These are phyloP conservation scores for Elephantulus edwardii DNA, from an alignment of 2,113 vertebrate genomes.

Conservation along the genomic window DNA sequence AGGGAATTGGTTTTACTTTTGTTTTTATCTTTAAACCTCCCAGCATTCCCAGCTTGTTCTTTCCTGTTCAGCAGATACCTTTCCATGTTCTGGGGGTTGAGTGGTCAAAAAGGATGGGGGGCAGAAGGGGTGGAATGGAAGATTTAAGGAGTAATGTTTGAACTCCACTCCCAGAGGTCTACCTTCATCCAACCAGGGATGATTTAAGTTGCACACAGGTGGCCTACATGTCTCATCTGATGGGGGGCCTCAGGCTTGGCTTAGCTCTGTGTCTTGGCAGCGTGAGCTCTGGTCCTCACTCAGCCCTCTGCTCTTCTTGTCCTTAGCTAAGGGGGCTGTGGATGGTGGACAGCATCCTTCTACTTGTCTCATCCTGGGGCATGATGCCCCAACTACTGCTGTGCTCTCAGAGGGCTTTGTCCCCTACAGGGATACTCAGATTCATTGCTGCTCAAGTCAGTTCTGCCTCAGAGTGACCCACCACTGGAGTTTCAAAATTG, in stretches of 20 bases:
- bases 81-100: not conserved
- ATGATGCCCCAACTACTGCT: not conserved
- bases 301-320: not conserved
- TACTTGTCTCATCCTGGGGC: not conserved
- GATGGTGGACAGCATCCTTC: not conserved
- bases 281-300: not conserved
- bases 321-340: not conserved
- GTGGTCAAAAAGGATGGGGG: not conserved
- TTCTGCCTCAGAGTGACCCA: too few species aligned
- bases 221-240: not conserved
- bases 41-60: not conserved
- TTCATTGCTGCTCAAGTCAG: too few species aligned
- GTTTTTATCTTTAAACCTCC: not conserved
- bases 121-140: too few species aligned
- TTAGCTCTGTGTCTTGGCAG: not conserved
- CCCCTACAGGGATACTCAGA: not conserved
- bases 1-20: not conserved
- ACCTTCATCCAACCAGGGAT: not conserved
- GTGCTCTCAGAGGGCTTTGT: not conserved
- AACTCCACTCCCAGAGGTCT: not conserved
- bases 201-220: not conserved
- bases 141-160: not conserved
- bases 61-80: not conserved
- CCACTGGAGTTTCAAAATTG: too few species aligned
- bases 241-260: not conserved